These are phyloP conservation scores for Mormyrus hasselquistii DNA, from an alignment of 2,797 vertebrate genomes.

Conservation along the genomic window DNA sequence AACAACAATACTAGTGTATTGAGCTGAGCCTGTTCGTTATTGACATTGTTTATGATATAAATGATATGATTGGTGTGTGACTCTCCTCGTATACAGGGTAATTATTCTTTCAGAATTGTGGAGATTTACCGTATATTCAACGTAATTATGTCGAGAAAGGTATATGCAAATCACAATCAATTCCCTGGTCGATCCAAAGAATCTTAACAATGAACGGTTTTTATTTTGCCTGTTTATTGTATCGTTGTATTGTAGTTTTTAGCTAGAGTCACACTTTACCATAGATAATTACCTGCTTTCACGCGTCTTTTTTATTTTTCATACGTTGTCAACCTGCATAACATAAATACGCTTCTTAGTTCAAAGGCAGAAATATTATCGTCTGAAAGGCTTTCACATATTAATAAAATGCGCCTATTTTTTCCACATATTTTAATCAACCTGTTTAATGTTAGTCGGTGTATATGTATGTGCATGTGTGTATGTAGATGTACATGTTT, in stretches of 20 bases:
- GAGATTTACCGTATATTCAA: background rate
- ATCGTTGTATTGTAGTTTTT: background rate
- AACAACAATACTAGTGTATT: background rate
- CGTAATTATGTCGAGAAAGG: background rate
- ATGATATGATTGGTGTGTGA: background rate
- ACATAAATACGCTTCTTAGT: background rate
- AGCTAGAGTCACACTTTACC: background rate
- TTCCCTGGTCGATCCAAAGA: background rate
- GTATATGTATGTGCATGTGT: background rate
- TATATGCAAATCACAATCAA: background rate
- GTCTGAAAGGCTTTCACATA: background rate
- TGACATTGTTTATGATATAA: background rate
- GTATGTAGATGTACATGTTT: background rate
- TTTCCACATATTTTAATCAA: background rate
- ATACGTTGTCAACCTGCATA: background rate
- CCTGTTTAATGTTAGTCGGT: background rate
- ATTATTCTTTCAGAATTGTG: background rate
- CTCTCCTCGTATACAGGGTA: background rate
- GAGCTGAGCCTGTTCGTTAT: background rate
- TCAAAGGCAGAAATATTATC: background rate
- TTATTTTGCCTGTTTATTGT: background rate
- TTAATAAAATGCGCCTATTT: background rate
- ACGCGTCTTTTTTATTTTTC: background rate
- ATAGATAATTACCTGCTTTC: background rate
- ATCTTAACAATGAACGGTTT: background rate